Base-by-base conservation (phyloP, 2,888 invertebrate genomes). In the Apoda limacodes region DNA sequence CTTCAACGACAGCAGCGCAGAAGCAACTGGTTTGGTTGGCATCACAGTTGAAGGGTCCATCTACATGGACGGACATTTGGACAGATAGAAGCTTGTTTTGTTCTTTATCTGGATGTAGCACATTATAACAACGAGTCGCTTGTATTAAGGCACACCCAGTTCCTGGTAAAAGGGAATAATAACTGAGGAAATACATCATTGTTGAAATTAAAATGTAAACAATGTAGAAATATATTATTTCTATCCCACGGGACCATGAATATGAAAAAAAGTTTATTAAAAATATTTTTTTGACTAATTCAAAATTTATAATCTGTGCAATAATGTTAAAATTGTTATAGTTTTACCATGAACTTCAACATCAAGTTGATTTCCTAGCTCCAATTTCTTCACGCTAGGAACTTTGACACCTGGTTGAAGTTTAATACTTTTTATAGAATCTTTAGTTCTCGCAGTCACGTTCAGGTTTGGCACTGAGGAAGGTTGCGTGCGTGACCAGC, bases 1-100 rank as follows among this genome's bases (percentile, higher is more conserved):
- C 81, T 63, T 80, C 65, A 13, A 80, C 41, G 20, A 70, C 52
- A 6, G 74, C 76, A 2, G 81, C 80, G 20, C 81, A 82, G 55
- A 50, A 67, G 51, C 81, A 81, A 37, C 37, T 47, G 0, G 50
- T 58, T 1, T 31, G 37, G 25, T 62, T 55, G 2, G 15, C 32
- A 17, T 59, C 64, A 24, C 80, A 81, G 50, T 74, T 52, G 43
- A 78, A 80, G 2, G 63, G 43, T 0, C 81, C 80, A 3, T 76
- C 75, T 0, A 78, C 75, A 22, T 50, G 60, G 1, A 69, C 68
- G 0, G 61, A 30, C 20, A 68, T 55, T 9, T 66, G 65, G 2
- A 66, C 63, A 0, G 61, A 44, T 9, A 80, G 58, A 4, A 44
- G 43, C 17, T 52, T 50, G 34, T 46, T 43, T 2, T 24, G 28